These are phyloP conservation scores for Alca torda DNA, from an alignment of 2,797 vertebrate genomes.

Conservation along the genomic window DNA sequence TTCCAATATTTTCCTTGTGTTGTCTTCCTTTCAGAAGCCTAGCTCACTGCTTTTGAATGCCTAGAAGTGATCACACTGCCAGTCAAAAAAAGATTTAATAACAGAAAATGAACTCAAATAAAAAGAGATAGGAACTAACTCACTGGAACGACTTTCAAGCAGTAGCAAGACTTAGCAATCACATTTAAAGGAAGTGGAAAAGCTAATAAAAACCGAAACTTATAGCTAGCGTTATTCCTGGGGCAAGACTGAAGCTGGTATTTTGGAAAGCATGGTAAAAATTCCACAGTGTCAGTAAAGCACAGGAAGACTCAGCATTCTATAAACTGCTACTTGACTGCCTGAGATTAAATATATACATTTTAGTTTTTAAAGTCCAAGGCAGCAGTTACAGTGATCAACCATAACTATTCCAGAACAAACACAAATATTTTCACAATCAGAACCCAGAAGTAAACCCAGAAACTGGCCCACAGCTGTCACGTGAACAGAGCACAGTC, in stretches of 20 bases:
- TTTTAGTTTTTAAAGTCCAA: neutral
- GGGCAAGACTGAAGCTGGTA: neutral
- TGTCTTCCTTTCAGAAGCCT: neutral
- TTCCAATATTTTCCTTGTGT: neutral
- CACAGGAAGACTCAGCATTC: neutral
- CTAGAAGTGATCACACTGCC: neutral
- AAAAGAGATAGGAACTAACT: neutral
- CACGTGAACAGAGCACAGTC: fast-evolving
- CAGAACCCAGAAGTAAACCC: neutral
- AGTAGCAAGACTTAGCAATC: neutral
- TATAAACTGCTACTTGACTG: neutral
- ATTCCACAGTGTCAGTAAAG: neutral
- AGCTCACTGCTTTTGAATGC: neutral
- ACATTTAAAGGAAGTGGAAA: neutral
- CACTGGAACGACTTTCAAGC: neutral
- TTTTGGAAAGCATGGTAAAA: neutral
- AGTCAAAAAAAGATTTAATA: neutral
- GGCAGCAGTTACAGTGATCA: neutral
- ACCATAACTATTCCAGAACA: neutral
- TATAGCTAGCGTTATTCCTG: neutral
- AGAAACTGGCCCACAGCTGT: neutral
- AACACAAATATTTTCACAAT: neutral
- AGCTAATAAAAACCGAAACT: neutral
- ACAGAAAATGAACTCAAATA: neutral
- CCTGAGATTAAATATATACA: neutral